phyloP scores from a whole-genome alignment of 1,140 invertebrate species.

The Thalassaphorura encarpata region DNA sequence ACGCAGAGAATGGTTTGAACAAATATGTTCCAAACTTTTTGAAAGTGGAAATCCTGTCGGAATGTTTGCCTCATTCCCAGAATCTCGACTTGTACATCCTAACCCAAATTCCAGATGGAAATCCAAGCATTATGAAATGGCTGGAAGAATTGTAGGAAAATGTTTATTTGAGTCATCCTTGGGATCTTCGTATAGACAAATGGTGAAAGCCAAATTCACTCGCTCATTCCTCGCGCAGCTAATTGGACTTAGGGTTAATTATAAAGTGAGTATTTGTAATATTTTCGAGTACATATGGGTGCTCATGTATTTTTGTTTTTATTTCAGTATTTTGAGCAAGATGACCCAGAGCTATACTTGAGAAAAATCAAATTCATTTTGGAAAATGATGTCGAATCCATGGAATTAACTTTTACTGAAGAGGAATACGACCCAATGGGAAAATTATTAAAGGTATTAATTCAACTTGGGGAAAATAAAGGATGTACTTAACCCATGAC shows the following conservation, averaged over 20 bases:
- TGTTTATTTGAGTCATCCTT: conserved; percentile 84
- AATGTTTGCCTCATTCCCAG: conserved; percentile 73
- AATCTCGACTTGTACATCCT: conserved; percentile 79
- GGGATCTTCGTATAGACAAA: conserved; percentile 72
- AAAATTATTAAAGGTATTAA: conserved; percentile 54
- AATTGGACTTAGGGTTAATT: conserved; percentile 83
- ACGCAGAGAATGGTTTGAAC: conserved; percentile 84
- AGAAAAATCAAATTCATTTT: conserved; percentile 86
- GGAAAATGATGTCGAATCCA: conserved; percentile 74
- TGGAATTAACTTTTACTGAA: conserved; percentile 78
- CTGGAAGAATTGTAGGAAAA: conserved; percentile 50
- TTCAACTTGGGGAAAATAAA: neutral
- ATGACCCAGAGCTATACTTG: conserved; percentile 85
- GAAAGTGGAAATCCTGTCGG: conserved; percentile 57
- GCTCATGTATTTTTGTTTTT: conserved; percentile 10
- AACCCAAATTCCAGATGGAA: conserved; percentile 62
- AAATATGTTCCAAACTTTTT: conserved; percentile 75
- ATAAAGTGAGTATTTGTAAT: conserved; percentile 46
- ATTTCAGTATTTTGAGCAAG: conserved; percentile 83
- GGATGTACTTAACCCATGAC: neutral
- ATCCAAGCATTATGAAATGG: conserved; percentile 80
- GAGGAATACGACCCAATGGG: conserved; percentile 74
- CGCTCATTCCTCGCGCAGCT: conserved; percentile 89
- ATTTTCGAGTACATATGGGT: conserved; percentile 2
- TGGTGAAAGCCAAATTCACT: conserved; percentile 80